A percentile compares a stretch with the other conserved stretches of the same genome.
phyloP scores from a whole-genome alignment of 2,113 vertebrate species.

The Bubo scandiacus region DNA sequence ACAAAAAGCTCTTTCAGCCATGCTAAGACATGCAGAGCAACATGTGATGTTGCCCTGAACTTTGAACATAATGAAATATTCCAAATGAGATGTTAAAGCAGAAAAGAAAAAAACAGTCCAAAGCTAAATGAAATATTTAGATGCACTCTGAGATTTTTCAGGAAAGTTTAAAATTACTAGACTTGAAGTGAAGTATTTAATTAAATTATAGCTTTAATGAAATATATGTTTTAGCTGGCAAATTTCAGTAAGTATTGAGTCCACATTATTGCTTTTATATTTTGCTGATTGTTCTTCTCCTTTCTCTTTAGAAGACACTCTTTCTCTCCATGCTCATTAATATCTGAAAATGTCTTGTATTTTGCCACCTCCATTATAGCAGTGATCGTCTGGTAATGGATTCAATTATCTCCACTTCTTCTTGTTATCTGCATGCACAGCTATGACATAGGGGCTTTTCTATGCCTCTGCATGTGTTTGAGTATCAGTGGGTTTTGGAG shows the following conservation, averaged over 20 bases:
- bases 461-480: background rate
- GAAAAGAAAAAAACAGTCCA: background rate
- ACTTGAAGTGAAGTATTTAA: background rate
- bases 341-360: background rate
- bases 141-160: background rate
- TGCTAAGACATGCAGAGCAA: conserved; percentile 21
- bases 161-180: background rate
- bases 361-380: background rate
- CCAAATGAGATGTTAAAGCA: background rate
- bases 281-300: background rate
- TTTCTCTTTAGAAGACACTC: background rate
- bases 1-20: conserved; percentile 44
- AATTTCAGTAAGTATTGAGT: background rate
- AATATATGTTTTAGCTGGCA: background rate
- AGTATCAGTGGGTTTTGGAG: background rate
- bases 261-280: background rate
- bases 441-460: background rate
- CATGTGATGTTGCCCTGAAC: conserved; percentile 32
- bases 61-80: conserved; percentile 1
- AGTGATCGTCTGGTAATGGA: background rate
- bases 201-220: background rate
- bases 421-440: background rate
- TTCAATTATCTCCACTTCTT: background rate
- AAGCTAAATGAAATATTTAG: background rate
- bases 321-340: background rate